A percentile compares a stretch with the other conserved stretches of the same genome.
Conservation (phyloP, 2,113 vertebrate genomes). For the Dolichotis patagonum region DNA sequence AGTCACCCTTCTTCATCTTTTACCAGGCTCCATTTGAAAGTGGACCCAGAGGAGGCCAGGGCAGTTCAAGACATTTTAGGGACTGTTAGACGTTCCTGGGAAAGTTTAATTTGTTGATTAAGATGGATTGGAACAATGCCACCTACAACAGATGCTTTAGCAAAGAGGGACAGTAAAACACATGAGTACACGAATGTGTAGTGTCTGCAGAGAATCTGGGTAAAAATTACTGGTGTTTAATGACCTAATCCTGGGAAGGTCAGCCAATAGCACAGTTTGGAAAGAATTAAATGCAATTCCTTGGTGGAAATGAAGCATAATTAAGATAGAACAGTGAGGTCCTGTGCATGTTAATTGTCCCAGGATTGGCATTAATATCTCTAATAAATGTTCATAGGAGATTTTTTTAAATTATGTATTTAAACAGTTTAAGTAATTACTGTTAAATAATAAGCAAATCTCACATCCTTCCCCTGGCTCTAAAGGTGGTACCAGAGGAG, state of each 20-base stretch:
- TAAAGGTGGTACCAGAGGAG: neutral
- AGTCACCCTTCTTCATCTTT: neutral
- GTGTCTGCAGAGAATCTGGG: conserved; percentile 62
- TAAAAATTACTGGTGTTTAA: conserved; percentile 56
- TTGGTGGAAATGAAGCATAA: conserved; percentile 35
- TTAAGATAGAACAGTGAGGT: conserved; percentile 42
- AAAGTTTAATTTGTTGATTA: conserved; percentile 63
- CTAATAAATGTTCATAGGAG: conserved; percentile 29
- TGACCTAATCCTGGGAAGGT: conserved; percentile 51
- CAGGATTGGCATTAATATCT: conserved; percentile 22
- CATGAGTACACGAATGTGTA: conserved; percentile 5
- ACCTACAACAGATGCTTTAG: conserved; percentile 25
- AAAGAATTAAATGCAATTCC: conserved; percentile 60
- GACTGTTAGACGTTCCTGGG: neutral
- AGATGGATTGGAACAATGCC: conserved; percentile 45
- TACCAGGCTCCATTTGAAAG: neutral
- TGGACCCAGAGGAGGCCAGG: neutral
- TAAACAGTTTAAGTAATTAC: neutral
- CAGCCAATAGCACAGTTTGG: conserved; percentile 52
- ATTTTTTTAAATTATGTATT: conserved; percentile 7
- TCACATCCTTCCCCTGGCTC: neutral
- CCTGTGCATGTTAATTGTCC: conserved; percentile 41
- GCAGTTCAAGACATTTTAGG: neutral
- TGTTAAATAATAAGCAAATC: conserved; percentile 30
- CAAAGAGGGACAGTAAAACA: conserved; percentile 58